Percentiles rank a stretch among this genome's conserved stretches.
These are phyloP conservation scores for Oscheius sp. DNA, from an alignment of 2,888 invertebrate species.

Conservation along the genomic window DNA sequence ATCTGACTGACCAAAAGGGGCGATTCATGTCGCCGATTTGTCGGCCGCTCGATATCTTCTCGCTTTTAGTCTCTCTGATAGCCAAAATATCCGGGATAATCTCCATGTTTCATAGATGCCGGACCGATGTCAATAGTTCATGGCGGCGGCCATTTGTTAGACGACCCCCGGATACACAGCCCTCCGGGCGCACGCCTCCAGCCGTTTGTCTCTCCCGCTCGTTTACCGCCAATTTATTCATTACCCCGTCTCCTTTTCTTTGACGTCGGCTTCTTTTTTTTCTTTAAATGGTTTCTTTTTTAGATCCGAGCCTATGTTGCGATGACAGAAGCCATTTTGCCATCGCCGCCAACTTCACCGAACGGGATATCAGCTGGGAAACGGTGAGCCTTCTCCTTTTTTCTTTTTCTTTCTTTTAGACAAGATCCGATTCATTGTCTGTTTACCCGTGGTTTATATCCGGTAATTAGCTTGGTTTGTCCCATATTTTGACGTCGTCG, in stretches of 20 bases:
- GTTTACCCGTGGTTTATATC: not conserved
- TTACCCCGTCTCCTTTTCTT: not conserved
- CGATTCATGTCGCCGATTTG: constrained; percentile 6
- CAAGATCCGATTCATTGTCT: not conserved
- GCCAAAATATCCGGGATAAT: constrained; percentile 4
- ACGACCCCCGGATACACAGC: constrained; percentile 36
- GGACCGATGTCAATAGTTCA: constrained; percentile 36
- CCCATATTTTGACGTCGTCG: not conserved
- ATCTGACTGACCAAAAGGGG: not conserved
- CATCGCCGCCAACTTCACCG: constrained; percentile 32
- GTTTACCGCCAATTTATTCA: constrained; percentile 1
- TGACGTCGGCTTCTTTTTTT: too few species aligned
- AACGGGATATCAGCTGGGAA: constrained; percentile 34
- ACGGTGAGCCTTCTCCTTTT: constrained; percentile 14
- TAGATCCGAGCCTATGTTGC: constrained; percentile 5
- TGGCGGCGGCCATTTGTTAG: constrained; percentile 35
- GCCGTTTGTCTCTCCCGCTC: constrained; percentile 9
- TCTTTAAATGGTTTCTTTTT: not conserved
- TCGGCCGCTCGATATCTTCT: not conserved
- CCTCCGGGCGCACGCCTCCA: constrained; percentile 4
- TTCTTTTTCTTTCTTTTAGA: constrained; percentile 12
- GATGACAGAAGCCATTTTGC: constrained; percentile 33
- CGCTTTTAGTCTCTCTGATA: constrained; percentile 3
- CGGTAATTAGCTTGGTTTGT: constrained; percentile 22
- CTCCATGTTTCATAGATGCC: constrained; percentile 31